Evolutionary conservation across 2,888 invertebrate species (phyloP).

Genomic region (Campoplex nolae): DNA sequence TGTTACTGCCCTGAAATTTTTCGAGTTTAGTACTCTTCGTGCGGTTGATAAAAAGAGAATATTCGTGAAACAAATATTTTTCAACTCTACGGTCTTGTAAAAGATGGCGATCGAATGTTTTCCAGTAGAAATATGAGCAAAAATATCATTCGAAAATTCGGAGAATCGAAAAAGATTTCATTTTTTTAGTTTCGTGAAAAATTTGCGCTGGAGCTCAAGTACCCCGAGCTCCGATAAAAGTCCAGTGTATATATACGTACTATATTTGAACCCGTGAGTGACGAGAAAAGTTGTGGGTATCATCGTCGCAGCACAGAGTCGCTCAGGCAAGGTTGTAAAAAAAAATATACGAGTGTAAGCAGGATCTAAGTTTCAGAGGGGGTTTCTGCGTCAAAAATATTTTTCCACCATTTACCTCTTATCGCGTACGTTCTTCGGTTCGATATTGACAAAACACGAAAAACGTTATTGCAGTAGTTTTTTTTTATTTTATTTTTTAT

Average conservation of each 20-base stretch:
- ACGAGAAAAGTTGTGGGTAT: constrained; percentile 45
- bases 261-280: constrained; percentile 36
- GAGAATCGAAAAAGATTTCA: not conserved
- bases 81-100: not conserved
- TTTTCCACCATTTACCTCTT: constrained; percentile 35
- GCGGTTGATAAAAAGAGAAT: not conserved
- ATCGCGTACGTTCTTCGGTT: not conserved
- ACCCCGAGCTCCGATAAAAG: constrained; percentile 24
- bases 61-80: not conserved
- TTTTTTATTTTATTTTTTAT: not conserved
- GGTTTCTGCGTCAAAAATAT: constrained; percentile 27
- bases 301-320: constrained; percentile 28
- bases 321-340: constrained; percentile 35
- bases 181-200: constrained; percentile 15
- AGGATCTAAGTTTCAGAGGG: constrained; percentile 38
- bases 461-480: not conserved
- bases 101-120: not conserved
- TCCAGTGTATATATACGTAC: not conserved
- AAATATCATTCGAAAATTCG: not conserved
- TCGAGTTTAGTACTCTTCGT: too few species aligned
- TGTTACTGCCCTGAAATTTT: too few species aligned
- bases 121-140: not conserved
- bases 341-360: constrained; percentile 50
- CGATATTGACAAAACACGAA: constrained; percentile 11
- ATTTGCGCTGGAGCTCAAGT: constrained; percentile 1